Percentiles rank a stretch among this genome's conserved stretches.
phyloP scores from a whole-genome alignment of 2,113 vertebrate species.

The Limanda limanda region DNA sequence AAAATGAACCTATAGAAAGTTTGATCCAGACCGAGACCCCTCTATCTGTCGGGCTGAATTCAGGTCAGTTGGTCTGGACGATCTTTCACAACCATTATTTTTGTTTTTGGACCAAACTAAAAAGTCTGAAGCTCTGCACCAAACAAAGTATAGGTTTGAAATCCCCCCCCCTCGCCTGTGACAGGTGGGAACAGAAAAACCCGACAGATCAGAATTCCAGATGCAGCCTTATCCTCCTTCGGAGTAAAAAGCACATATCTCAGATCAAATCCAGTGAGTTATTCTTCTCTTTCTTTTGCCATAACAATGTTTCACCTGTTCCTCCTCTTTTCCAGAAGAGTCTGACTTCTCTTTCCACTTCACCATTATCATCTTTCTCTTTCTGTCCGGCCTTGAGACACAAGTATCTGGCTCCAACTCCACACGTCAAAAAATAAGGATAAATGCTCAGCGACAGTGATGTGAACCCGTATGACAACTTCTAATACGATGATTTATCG shows the following conservation, averaged over 20 bases:
- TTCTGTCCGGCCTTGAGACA: constrained; percentile 26
- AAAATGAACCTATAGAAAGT: too few relatives aligned
- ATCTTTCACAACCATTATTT: too few relatives aligned
- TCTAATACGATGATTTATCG: constrained; percentile 72
- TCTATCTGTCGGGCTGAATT: too few relatives aligned
- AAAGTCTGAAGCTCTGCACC: too few relatives aligned
- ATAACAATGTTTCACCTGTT: constrained; percentile 29
- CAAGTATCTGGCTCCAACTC: constrained; percentile 53
- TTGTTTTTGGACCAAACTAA: too few relatives aligned
- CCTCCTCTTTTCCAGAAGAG: not conserved
- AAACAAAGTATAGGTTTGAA: too few relatives aligned
- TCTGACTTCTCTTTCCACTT: not conserved
- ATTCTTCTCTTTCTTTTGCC: not conserved
- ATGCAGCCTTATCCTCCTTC: constrained; percentile 3
- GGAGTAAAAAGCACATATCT: not conserved
- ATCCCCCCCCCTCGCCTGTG: too few relatives aligned
- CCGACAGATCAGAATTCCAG: constrained; percentile 25
- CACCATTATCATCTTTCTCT: constrained; percentile 16
- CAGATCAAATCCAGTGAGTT: not conserved
- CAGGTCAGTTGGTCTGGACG: too few relatives aligned
- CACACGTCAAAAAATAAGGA: constrained; percentile 44
- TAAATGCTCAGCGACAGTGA: constrained; percentile 61
- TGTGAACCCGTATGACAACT: constrained; percentile 62
- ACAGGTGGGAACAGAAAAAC: not conserved
- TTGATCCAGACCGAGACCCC: too few relatives aligned